Evolutionary conservation across 2,888 invertebrate species (phyloP), one percentile per base, ranked within the genome.

Genomic region (Nematopogon swammerdamellus): DNA sequence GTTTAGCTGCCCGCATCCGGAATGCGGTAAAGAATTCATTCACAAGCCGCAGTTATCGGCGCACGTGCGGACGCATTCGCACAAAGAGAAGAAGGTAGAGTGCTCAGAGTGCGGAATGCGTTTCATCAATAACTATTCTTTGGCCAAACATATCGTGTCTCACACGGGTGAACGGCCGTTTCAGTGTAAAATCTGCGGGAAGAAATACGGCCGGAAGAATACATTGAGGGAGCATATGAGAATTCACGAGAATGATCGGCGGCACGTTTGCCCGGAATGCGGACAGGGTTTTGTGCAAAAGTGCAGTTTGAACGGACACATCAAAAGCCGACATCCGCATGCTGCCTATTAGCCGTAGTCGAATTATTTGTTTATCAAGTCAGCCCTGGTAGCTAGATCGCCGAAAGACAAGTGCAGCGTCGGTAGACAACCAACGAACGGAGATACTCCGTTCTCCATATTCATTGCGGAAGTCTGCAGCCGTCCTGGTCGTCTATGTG

Each of bases 101-200:
- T 68, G 66, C 51, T 58, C 59, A 18, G 56, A 61, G 25, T 68
- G 68, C 51, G 54, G 59, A 1, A 60, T 59, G 17, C 59, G 60
- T 47, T 68, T 65, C 50, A 60, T 60, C 49, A 58, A 60, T 3
- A 65, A 65, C 50, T 60, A 62, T 30, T 63, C 63, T 51, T 56
- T 68, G 46, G 63, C 62, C 46, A 61, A 60, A 18, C 68, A 68
- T 52, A 60, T 63, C 59, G 60, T 61, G 47, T 63, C 60, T 45
- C 68, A 68, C 52, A 61, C 63, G 4, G 62, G 58, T 19, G 58
- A 58, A 14, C 63, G 63, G 55, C 63, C 63, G 4, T 67, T 60
- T 47, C 58, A 61, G 50, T 68, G 68, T 50, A 56, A 59, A 19
- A 52, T 62, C 6, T 68, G 67, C 49, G 48, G 57, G 14, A 64